Conservation (phyloP, 2,113 vertebrate genomes). For the Australoheros scitulus region DNA sequence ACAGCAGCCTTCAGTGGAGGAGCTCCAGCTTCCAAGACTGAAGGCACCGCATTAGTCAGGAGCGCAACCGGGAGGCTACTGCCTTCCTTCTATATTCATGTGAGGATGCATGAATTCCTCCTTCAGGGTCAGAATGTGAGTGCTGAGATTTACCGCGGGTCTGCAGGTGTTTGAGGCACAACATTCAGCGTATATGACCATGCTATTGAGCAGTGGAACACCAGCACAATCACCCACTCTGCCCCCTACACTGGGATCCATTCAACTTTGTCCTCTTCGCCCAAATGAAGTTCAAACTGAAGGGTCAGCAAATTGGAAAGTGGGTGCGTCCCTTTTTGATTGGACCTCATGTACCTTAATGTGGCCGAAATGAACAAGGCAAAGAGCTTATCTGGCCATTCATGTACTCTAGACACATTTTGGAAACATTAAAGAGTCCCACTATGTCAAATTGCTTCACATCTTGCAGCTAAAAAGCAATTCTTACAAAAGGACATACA, state of each 20-base stretch:
- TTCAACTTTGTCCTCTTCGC: neutral
- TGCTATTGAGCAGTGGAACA: neutral
- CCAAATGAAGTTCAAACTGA: neutral
- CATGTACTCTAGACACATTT: neutral
- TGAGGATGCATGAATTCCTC: neutral
- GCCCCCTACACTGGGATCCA: neutral
- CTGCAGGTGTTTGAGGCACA: neutral
- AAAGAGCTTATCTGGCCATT: neutral
- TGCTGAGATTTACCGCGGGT: neutral
- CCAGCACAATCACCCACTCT: neutral
- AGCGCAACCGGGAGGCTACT: neutral
- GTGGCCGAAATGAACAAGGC: neutral
- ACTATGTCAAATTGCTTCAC: neutral
- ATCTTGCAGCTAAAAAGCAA: neutral
- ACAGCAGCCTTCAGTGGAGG: neutral
- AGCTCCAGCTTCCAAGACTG: neutral
- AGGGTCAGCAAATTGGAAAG: neutral
- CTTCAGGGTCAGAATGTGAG: neutral
- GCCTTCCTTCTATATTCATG: neutral
- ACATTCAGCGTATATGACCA: neutral
- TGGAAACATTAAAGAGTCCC: neutral
- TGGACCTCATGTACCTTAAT: neutral
- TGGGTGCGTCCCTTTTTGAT: neutral
- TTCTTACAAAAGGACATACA: neutral
- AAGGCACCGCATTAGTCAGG: neutral